Conservation (phyloP, 1,140 invertebrate species). For the Dreissena polymorpha region DNA sequence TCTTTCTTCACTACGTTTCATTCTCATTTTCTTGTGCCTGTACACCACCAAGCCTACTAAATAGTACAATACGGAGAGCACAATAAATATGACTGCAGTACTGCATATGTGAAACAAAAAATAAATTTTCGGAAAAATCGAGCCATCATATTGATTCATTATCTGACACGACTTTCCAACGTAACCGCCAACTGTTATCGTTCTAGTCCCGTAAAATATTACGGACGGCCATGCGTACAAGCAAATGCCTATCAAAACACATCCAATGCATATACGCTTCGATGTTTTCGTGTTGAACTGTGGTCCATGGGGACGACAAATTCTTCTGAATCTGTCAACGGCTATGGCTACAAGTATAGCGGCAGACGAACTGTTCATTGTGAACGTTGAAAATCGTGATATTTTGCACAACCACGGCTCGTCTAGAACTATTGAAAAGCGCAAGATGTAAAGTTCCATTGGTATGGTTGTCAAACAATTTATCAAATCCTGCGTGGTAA, state of each 20-base stretch:
- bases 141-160: constrained; percentile 28
- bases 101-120: constrained; percentile 16
- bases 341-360: constrained; percentile 33
- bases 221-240: constrained; percentile 20
- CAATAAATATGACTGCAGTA: constrained; percentile 29
- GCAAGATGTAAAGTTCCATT: constrained; percentile 46
- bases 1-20: background rate
- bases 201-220: constrained; percentile 38
- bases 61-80: constrained; percentile 36
- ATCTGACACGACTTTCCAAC: constrained; percentile 19
- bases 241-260: background rate
- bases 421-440: constrained; percentile 15
- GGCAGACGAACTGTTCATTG: constrained; percentile 26
- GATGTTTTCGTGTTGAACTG: constrained; percentile 21
- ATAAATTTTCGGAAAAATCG: constrained; percentile 22
- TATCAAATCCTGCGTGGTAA: constrained; percentile 39
- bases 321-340: constrained; percentile 24
- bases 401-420: constrained; percentile 25
- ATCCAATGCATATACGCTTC: constrained; percentile 19
- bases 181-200: background rate
- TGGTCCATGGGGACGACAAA: constrained; percentile 32
- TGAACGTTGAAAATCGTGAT: constrained; percentile 35
- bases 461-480: constrained; percentile 42
- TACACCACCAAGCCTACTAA: constrained; percentile 44
- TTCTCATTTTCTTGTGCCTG: constrained; percentile 16